A percentile compares a stretch with the other conserved stretches of the same genome.
Conservation (phyloP, 2,113 vertebrate species). For the Heteronetta atricapilla region DNA sequence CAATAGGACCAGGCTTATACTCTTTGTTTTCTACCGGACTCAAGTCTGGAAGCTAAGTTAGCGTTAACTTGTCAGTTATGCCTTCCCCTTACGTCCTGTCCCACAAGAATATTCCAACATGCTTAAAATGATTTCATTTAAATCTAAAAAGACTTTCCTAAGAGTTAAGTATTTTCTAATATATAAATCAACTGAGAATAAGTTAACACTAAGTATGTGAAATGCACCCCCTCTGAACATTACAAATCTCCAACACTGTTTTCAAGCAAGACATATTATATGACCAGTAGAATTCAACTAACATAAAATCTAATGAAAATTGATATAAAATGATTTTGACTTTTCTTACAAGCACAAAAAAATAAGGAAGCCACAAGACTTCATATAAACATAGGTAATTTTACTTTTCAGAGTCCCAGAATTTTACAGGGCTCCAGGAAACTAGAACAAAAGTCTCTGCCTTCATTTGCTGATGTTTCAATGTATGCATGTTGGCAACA, state of each 20-base stretch:
- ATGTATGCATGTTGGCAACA: background rate
- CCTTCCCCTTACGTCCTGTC: background rate
- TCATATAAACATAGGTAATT: background rate
- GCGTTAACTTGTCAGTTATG: constrained; percentile 46
- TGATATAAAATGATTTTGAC: background rate
- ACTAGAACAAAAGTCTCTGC: background rate
- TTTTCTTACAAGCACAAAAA: background rate
- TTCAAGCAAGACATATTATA: background rate
- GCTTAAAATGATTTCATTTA: background rate
- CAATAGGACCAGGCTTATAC: constrained; percentile 97
- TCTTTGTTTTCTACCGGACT: constrained; percentile 93
- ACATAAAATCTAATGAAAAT: background rate
- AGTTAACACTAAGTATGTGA: accelerated
- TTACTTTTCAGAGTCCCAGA: background rate
- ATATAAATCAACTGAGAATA: background rate
- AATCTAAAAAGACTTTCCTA: background rate
- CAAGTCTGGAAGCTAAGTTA: constrained; percentile 91
- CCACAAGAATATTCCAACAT: background rate
- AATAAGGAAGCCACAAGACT: background rate
- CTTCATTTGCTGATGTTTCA: background rate
- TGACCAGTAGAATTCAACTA: background rate
- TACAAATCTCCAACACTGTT: background rate
- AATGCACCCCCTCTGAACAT: background rate
- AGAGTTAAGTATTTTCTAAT: background rate
- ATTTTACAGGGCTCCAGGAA: background rate